Base-by-base conservation (phyloP, 2,797 vertebrate species). In the Epinephelus coioides region DNA sequence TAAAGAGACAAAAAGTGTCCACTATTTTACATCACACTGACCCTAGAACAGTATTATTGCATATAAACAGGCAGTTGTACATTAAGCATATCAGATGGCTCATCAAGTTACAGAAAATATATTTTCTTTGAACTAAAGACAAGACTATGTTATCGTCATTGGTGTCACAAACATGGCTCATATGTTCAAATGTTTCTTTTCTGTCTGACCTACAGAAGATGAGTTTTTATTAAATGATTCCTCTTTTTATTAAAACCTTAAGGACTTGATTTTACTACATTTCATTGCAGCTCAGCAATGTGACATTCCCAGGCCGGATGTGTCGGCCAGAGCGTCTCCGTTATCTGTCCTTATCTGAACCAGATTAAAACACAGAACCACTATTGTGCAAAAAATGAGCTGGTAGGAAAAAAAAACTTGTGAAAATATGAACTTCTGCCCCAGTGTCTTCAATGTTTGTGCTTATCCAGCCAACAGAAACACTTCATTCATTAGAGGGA, bases 31-130 rank as follows among this genome's bases (percentile, higher is more conserved):
- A 85, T 69, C 59, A 89, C 90, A 83, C 56, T 59, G 47, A 65
- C 21, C 50, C 74, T 86, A 70, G 76, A 82, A 85, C 76, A 73
- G 73, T 79, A 76, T 86, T 86, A 85, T 90, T 91, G 89, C 87
- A 79, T 89, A 82, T 87, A 74, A 86, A 92, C 90, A 85, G 78
- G 86, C 88, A 81, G 81, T 79, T 80, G 34, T 61, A 83, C 77
- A 69, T 71, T 19, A 90, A 89, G 79, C 80, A 40, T 63, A 59
- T 71, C 63, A 64, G 34, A 88, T 77, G 71, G 40, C 67, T 76
- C 34, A 76, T 69, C 57, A 61, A 55, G 12, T 67, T 68, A 78
- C 67, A 62, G 30, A 78, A 85, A 81, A 82, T 27, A 64, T n/a
- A 8, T 67, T 65, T 60, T 66, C 53, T 71, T 62, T 17, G 21